Evolutionary conservation across 2,113 vertebrate species (phyloP), one percentile per base, ranked within the genome.

Genomic region (Azemiops feae): DNA sequence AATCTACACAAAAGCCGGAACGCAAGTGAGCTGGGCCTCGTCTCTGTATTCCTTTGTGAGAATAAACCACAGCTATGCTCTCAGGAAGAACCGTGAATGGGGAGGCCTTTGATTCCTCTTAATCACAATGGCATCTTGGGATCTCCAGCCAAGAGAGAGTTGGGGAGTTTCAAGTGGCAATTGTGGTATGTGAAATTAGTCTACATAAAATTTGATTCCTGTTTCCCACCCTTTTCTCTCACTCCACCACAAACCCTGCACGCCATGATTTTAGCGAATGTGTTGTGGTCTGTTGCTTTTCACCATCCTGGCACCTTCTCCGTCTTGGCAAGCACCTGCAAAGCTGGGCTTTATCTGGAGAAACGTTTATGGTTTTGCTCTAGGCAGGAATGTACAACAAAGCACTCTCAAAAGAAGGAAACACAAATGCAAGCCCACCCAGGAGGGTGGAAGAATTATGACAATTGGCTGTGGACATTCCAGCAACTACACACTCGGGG

Each of bases 51-150:
- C 25, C 64, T 86, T 60, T 93, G 85, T 91, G 64, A 74, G 47
- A 69, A 69, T 81, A 89, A 93, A 60, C 16, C 8, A 25, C 94
- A 88, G 0, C 74, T 52, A 90, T 91, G 74, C 27, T 81, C 86
- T 93, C 86, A 89, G 85, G 27, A 89, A 23, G 8, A n/a, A 89
- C 74, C 92, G 5, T 45, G 93, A 89, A 91, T 47, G 90, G 50
- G 90, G 90, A 92, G 90, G 18, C 8, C 89, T 12, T 60, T 86
- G 57, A 58, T 74, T 92, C 88, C 91, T 88, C 87, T 39, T 58
- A 85, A 60, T 47, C 4, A 92, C 45, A 52, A 91, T 87, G 89
- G 34, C 81, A n/a, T 60, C 45, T 50, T 30, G 92, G 52, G 5
- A 1, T 93, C 55, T 91, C 52, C 92, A 92, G 10, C 55, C 64